Evolutionary conservation across 2,113 vertebrate genomes (phyloP).

Genomic region (Diphyllodes magnificus): DNA sequence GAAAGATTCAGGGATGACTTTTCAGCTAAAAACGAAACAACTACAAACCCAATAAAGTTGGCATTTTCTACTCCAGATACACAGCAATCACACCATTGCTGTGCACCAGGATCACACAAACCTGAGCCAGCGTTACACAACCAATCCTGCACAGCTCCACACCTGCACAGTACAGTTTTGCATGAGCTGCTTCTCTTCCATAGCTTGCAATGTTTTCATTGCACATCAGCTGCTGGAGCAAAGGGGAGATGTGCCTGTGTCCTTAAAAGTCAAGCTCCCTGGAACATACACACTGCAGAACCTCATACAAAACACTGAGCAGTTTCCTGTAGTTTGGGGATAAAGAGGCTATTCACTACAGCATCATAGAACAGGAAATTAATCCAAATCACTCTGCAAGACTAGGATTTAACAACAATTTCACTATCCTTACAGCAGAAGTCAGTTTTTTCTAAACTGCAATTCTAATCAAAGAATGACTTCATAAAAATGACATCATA

Average conservation of each 20-base stretch:
- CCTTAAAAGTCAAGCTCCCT: neutral
- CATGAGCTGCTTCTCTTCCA: neutral
- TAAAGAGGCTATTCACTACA: constrained; percentile 38
- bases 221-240: neutral
- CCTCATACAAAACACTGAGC: neutral
- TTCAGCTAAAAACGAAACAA: neutral
- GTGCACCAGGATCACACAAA: neutral
- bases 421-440: neutral
- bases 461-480: neutral
- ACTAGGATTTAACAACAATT: constrained; percentile 7
- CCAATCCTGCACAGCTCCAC: neutral
- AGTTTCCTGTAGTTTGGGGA: constrained; percentile 22
- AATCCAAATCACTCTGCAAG: constrained; percentile 1
- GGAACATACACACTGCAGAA: neutral
- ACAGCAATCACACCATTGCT: neutral
- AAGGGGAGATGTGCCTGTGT: neutral
- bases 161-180: neutral
- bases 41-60: neutral
- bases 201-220: neutral
- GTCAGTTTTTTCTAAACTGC: neutral
- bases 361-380: neutral
- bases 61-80: neutral
- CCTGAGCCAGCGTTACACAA: neutral
- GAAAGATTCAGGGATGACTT: neutral
- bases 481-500: neutral